Percentiles rank a stretch among this genome's conserved stretches.
Evolutionary conservation across 2,113 vertebrate species (phyloP).

Genomic region (Acrocephalus kingi): DNA sequence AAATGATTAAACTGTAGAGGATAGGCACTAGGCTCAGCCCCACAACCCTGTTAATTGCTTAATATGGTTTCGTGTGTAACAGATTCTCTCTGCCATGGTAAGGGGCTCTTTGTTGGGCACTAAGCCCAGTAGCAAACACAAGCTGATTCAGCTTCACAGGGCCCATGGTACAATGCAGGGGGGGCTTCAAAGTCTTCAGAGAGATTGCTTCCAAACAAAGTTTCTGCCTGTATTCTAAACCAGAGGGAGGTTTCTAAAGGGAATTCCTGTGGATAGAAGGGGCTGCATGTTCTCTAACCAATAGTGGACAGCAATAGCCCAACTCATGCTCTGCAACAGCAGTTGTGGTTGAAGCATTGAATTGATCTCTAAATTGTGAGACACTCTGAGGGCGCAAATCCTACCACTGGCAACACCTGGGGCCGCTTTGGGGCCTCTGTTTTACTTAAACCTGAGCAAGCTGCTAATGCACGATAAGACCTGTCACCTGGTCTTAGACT

Average conservation of each 20-base stretch:
- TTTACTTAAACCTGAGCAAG: background rate
- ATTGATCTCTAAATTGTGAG: background rate
- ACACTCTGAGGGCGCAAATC: background rate
- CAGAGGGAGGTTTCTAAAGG: background rate
- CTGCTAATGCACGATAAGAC: background rate
- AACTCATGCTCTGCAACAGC: background rate
- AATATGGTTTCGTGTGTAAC: background rate
- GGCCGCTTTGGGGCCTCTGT: background rate
- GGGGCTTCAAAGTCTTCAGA: background rate
- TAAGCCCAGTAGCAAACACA: conserved; percentile 11
- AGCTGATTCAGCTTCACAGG: background rate
- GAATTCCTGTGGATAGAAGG: background rate
- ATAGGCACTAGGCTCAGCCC: background rate
- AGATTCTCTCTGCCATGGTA: background rate
- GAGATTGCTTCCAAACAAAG: background rate
- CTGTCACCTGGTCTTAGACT: background rate
- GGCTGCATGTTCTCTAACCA: background rate
- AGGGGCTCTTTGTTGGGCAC: conserved; percentile 6
- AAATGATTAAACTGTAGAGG: background rate
- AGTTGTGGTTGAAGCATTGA: background rate
- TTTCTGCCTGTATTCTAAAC: background rate
- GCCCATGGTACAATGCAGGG: background rate
- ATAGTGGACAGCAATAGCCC: background rate
- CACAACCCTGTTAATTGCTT: conserved; percentile 6
- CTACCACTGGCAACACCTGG: background rate